Evolutionary conservation across 2,797 vertebrate genomes (phyloP).

Genomic region (Lates japonicus): DNA sequence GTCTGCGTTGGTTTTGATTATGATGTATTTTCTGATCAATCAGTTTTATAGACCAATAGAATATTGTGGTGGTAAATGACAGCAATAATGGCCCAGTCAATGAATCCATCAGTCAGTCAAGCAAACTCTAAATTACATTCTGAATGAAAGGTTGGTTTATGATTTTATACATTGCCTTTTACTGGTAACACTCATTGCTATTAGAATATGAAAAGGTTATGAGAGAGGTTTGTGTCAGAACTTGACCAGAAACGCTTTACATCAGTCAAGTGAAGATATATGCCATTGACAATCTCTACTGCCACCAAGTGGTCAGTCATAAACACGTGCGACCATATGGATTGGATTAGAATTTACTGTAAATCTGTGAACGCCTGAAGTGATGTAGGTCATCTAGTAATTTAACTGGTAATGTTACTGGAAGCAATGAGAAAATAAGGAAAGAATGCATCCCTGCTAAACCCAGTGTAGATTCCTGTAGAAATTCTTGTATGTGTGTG

Average conservation of each 20-base stretch:
- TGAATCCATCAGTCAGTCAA: too few relatives aligned
- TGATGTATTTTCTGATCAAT: neutral
- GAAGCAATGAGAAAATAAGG: constrained; percentile 10
- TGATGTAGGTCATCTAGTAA: constrained; percentile 31
- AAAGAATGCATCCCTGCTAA: constrained; percentile 26
- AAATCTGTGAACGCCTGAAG: constrained; percentile 3
- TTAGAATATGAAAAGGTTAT: too few relatives aligned
- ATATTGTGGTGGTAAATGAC: neutral
- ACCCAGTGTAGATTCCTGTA: neutral
- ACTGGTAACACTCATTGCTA: too few relatives aligned
- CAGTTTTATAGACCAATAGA: neutral
- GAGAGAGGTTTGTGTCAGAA: too few relatives aligned
- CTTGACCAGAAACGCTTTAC: too few relatives aligned
- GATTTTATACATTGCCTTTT: too few relatives aligned
- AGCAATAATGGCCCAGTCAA: neutral
- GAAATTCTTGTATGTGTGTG: neutral
- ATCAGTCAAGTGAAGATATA: neutral
- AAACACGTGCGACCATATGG: constrained; percentile 28
- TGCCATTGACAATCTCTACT: constrained; percentile 33
- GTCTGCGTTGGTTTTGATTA: neutral
- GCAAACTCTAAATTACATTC: too few relatives aligned
- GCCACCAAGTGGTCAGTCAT: constrained; percentile 53
- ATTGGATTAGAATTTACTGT: constrained; percentile 19
- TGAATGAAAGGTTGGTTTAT: too few relatives aligned
- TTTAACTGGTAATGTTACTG: neutral